phyloP scores from a whole-genome alignment of 2,797 vertebrate species.

The Botia kubotai region DNA sequence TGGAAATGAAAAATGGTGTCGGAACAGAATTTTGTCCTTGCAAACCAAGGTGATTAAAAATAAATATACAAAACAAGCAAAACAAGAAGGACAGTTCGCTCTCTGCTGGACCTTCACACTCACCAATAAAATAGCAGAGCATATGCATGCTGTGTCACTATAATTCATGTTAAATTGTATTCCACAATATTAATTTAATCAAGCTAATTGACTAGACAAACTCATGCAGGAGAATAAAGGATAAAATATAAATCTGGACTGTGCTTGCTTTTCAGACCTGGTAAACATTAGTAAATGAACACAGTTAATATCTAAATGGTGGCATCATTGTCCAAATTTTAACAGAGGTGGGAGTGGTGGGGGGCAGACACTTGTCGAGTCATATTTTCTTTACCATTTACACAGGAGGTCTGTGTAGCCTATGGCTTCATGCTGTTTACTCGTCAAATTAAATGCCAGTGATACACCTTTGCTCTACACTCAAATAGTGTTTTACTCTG shows the following conservation, averaged over 20 bases:
- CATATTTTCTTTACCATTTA: slow-evolving; percentile 8
- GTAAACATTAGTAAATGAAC: slow-evolving; percentile 63
- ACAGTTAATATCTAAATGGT: slow-evolving; percentile 71
- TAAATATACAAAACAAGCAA: slow-evolving; percentile 32
- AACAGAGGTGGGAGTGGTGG: slow-evolving; percentile 35
- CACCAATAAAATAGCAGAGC: slow-evolving; percentile 16
- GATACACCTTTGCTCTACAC: slow-evolving; percentile 18
- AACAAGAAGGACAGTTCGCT: neutral
- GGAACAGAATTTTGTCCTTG: neutral
- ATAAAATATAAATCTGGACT: slow-evolving; percentile 66
- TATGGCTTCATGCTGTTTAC: slow-evolving; percentile 21
- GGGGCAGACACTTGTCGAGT: no score
- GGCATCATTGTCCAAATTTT: slow-evolving; percentile 66
- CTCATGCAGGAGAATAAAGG: slow-evolving; percentile 66
- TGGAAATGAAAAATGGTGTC: slow-evolving; percentile 28
- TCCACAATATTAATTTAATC: slow-evolving; percentile 72
- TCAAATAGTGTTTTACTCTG: neutral
- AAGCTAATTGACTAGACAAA: slow-evolving; percentile 77
- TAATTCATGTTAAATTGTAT: slow-evolving; percentile 63
- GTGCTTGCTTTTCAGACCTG: slow-evolving; percentile 46
- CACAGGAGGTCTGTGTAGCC: slow-evolving; percentile 34
- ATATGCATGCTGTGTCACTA: slow-evolving; percentile 34
- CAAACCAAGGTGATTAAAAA: slow-evolving; percentile 21
- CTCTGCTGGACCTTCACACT: slow-evolving; percentile 64
- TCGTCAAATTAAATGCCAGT: slow-evolving; percentile 21